Evolutionary conservation across 2,113 vertebrate species (phyloP), one percentile per base, ranked within the genome.

Genomic region (Epinephelus lanceolatus): DNA sequence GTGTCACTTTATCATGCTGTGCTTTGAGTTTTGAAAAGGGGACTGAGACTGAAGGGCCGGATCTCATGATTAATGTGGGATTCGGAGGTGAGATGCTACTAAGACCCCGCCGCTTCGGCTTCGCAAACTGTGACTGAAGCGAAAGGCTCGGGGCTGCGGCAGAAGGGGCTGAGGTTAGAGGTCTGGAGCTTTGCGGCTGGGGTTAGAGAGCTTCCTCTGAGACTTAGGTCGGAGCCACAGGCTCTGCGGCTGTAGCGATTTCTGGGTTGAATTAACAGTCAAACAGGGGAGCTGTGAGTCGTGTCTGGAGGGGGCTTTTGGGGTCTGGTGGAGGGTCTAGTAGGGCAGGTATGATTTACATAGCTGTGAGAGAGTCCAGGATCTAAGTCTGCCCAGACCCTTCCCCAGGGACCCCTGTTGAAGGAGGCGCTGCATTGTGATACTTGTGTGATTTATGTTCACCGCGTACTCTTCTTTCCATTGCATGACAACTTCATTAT

Each of bases 211-310:
- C 91, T 93, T 94, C 92, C 92, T 92, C 67, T 92, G 92, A 91
- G 91, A 90, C 83, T 87, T 74, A 62, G 51, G 52, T 86, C 30
- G 85, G 80, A 86, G 88, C 91, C 83, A 85, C 37, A 5, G 93
- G 83, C 86, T 91, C 83, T 85, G 85, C 52, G 82, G 92, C 88
- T 90, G 72, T 30, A 85, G 83, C 67, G 65, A 88, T 91, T 91
- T 92, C 94, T 94, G 94, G 89, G n/a, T 92, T 93, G 92, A 93
- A 93, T 93, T 94, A 94, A 93, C 89, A 92, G 86, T 91, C 80
- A 80, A 84, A 88, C 81, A 78, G 70, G 81, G 83, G 88, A 88
- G 79, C 88, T 90, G 76, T 81, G 89, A 88, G 91, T 85, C 37
- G 87, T 78, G 80, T 93, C 86, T 92, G 89, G 81, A 90, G 88